phyloP scores from a whole-genome alignment of 1,140 invertebrate genomes.

The Monochamus saltuarius region DNA sequence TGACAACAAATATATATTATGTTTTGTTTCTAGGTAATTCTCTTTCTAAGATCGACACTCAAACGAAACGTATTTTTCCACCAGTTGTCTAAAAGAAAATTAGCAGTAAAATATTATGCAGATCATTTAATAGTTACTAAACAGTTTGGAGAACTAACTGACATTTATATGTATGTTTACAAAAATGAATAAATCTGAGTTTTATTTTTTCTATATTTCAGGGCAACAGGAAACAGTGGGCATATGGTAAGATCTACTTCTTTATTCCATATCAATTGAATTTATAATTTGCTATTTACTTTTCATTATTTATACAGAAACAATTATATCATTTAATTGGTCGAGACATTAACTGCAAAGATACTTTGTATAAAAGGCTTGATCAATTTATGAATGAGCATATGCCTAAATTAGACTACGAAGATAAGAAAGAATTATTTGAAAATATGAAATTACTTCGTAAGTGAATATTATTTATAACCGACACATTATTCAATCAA shows the following conservation, averaged over 20 bases:
- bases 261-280: too few relatives aligned
- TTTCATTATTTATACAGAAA: slow-evolving; percentile 28
- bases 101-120: slow-evolving; percentile 39
- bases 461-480: slow-evolving; percentile 19
- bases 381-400: slow-evolving; percentile 34
- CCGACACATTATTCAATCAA: not conserved
- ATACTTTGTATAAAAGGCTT: slow-evolving; percentile 30
- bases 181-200: not conserved
- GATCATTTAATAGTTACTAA: slow-evolving; percentile 40
- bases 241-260: slow-evolving; percentile 29
- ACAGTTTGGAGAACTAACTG: slow-evolving; percentile 32
- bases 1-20: not conserved
- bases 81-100: slow-evolving; percentile 36
- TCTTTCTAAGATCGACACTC: slow-evolving; percentile 38
- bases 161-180: slow-evolving; percentile 27
- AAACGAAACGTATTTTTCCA: slow-evolving; percentile 37
- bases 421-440: slow-evolving; percentile 31
- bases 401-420: slow-evolving; percentile 28
- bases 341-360: slow-evolving; percentile 27
- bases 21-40: slow-evolving; percentile 33
- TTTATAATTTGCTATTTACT: too few relatives aligned
- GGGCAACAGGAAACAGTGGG: slow-evolving; percentile 37
- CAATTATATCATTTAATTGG: slow-evolving; percentile 37
- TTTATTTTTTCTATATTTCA: slow-evolving; percentile 26
- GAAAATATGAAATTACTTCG: slow-evolving; percentile 35